phyloP scores from a whole-genome alignment of 2,797 vertebrate genomes.

The Falco columbarius region DNA sequence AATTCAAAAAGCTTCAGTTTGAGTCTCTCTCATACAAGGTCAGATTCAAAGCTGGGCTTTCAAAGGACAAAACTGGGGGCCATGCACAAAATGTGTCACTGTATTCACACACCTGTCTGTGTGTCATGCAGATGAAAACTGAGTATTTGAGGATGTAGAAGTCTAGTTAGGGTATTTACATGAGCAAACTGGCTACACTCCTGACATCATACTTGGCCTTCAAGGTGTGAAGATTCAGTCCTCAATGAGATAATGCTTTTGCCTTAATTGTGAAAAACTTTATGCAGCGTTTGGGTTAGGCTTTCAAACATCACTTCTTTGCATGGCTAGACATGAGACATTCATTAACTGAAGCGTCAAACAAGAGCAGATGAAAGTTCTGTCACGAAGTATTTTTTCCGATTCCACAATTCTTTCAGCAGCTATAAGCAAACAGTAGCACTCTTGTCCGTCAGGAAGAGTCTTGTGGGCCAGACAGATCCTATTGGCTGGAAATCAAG shows the following conservation, averaged over 20 bases:
- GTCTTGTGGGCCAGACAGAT: slow-evolving; percentile 26
- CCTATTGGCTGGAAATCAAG: slow-evolving; percentile 37
- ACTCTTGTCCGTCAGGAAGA: slow-evolving; percentile 23
- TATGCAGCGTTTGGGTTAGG: neutral
- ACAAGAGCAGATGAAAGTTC: slow-evolving; percentile 30
- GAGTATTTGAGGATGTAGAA: neutral
- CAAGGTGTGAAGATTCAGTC: neutral
- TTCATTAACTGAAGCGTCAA: slow-evolving; percentile 24
- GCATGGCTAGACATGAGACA: neutral
- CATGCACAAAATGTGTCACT: neutral
- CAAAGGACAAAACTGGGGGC: neutral
- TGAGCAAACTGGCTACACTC: neutral
- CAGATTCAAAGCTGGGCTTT: neutral
- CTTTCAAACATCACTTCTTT: neutral
- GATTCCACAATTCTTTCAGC: slow-evolving; percentile 35
- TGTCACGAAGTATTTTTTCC: slow-evolving; percentile 11
- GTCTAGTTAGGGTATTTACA: neutral
- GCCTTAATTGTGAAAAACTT: neutral
- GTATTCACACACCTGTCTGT: neutral
- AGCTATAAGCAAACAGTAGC: slow-evolving; percentile 53
- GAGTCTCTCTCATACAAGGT: neutral
- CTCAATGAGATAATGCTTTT: neutral
- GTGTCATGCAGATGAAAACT: neutral
- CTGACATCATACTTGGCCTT: neutral
- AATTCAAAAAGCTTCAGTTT: neutral